phyloP scores from a whole-genome alignment of 2,113 vertebrate species.

The Bungarus multicinctus region DNA sequence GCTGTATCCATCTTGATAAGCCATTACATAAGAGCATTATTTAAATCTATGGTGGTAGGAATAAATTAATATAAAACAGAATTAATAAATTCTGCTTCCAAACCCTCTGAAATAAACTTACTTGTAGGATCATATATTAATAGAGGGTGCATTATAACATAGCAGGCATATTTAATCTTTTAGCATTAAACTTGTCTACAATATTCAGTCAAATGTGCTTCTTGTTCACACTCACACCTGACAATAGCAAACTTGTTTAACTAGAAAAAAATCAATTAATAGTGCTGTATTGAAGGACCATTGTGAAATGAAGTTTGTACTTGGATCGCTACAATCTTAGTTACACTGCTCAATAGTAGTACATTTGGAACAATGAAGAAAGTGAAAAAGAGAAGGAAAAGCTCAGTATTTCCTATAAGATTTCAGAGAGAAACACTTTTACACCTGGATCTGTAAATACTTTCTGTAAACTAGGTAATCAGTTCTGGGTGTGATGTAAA shows the following conservation, averaged over 20 bases:
- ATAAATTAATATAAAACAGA: not conserved
- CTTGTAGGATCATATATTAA: not conserved
- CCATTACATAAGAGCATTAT: not conserved
- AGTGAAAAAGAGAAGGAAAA: not conserved
- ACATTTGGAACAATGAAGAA: not conserved
- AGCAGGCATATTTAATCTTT: not conserved
- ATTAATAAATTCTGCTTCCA: too few relatives aligned
- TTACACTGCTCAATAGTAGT: not conserved
- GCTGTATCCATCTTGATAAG: not conserved
- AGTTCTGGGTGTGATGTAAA: not conserved
- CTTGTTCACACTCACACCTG: not conserved
- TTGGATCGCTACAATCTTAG: not conserved
- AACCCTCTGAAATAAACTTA: not conserved
- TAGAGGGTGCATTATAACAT: not conserved
- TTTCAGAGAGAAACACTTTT: not conserved
- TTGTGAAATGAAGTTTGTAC: not conserved
- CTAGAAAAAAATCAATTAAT: not conserved
- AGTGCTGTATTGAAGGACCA: not conserved
- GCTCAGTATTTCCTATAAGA: not conserved
- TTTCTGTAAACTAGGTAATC: not conserved
- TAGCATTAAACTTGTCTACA: constrained; percentile 10
- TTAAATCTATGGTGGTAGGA: not conserved
- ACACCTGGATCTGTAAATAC: not conserved
- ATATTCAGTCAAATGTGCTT: not conserved
- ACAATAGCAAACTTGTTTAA: not conserved